Conservation (phyloP, 2,888 invertebrate genomes). For the Helleia helle region DNA sequence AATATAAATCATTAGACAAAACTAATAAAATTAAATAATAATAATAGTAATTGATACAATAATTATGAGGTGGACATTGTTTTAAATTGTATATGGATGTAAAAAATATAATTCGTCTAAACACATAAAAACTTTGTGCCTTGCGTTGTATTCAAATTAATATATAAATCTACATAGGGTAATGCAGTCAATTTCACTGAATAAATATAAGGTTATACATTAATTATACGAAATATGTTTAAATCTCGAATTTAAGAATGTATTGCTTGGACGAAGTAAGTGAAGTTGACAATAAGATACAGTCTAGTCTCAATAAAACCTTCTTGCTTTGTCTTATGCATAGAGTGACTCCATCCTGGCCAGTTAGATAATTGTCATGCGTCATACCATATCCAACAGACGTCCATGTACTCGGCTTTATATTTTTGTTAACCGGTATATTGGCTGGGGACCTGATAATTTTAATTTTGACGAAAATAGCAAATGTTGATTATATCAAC, state of each 20-base stretch:
- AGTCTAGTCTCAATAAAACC: slow-evolving; percentile 58
- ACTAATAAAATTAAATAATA: not conserved
- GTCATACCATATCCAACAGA: slow-evolving; percentile 1
- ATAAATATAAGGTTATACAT: slow-evolving; percentile 45
- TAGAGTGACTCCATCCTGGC: not conserved
- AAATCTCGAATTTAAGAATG: slow-evolving; percentile 62
- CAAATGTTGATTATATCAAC: no score
- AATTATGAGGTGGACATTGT: not conserved
- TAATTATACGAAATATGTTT: slow-evolving; percentile 43
- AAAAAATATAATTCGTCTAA: slow-evolving; percentile 15
- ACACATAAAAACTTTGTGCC: slow-evolving; percentile 52
- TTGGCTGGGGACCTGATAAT: slow-evolving; percentile 2
- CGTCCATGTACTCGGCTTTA: slow-evolving; percentile 6
- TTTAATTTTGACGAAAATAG: slow-evolving; percentile 1
- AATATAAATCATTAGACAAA: not conserved
- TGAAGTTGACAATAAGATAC: slow-evolving; percentile 60
- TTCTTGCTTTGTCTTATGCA: slow-evolving; percentile 43
- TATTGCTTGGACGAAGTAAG: slow-evolving; percentile 52
- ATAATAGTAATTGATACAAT: not conserved
- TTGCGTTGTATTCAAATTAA: slow-evolving; percentile 60
- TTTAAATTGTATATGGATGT: not conserved
- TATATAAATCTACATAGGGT: slow-evolving; percentile 48
- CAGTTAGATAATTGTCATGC: not conserved
- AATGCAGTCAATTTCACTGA: slow-evolving; percentile 65
- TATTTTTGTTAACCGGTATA: not conserved